Evolutionary conservation across 2,888 invertebrate species (phyloP), one percentile per base, ranked within the genome.

Genomic region (Stratiomys singularior): DNA sequence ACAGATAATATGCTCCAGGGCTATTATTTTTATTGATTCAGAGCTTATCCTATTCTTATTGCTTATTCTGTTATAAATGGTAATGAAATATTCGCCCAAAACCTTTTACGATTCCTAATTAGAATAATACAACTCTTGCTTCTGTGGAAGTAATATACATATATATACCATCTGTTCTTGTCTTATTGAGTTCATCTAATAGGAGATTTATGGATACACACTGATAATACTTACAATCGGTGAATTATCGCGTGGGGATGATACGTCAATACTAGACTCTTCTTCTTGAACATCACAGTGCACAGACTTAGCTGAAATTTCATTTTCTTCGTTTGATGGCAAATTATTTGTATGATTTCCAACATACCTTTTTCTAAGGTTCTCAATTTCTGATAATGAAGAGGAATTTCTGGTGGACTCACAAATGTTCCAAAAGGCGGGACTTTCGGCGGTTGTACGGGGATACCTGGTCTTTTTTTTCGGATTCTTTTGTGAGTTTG

Each of bases 371-470:
- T 87, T 81, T 87, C 87, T 18, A 83, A 80, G 25, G 81, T 82
- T 67, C 83, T 83, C 84, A 87, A 84, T 78, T 87, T 85, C 78
- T 91, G 91, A 79, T 89, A 90, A 81, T 86, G 85, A 52, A 85
- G 81, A 77, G 92, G 92, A 81, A 92, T 88, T 83, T 93, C 91
- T 0, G 92, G 92, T 5, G 91, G 92, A 69, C 90, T 90, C 27
- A 91, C 91, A 78, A 91, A 91, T 85, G 91, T 91, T 64, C 91
- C 92, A 81, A 94, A 88, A 77, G 92, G 91, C 78, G 93, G 92
- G 76, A 95, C 94, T 80, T 94, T 89, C 0, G 96, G 96, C 76
- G 95, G 95, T 82, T 96, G 94, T 30, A 96, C 96, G 1, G 96
- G 94, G 83, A 96, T 93, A 18, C 92, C 92, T n/a, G 91, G 90